phyloP scores from a whole-genome alignment of 2,888 invertebrate species.

The Ypsolopha sequella region DNA sequence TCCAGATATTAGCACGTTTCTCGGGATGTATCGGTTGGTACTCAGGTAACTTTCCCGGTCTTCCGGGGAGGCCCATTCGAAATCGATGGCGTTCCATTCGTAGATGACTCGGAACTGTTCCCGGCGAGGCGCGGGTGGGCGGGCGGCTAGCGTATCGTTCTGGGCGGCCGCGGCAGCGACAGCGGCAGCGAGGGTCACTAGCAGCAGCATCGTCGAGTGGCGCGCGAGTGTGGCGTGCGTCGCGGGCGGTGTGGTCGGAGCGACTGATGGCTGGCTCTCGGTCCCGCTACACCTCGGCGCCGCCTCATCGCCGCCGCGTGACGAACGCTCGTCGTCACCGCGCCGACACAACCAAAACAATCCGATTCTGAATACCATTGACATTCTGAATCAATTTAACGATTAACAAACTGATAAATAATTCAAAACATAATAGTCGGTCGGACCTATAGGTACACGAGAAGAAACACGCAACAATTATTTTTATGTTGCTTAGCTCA shows the following conservation, averaged over 20 bases:
- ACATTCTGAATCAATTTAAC: background rate
- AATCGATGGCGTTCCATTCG: conserved; percentile 80
- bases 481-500: background rate
- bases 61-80: conserved; percentile 74
- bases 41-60: conserved; percentile 65
- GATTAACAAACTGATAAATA: background rate
- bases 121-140: conserved; percentile 37
- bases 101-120: conserved; percentile 77
- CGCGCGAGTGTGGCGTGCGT: conserved; percentile 20
- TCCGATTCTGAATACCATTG: conserved; percentile 6
- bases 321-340: conserved; percentile 15
- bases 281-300: background rate
- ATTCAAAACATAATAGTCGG: background rate
- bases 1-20: conserved; percentile 77
- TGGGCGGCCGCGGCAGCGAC: conserved; percentile 54
- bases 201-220: conserved; percentile 29
- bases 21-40: conserved; percentile 73
- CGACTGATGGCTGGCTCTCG: conserved; percentile 29
- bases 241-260: conserved; percentile 33
- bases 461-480: background rate
- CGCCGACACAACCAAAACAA: conserved; percentile 24
- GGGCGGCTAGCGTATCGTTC: conserved; percentile 35
- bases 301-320: background rate
- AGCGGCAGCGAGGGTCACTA: conserved; percentile 32
- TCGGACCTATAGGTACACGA: no score